Evolutionary conservation across 2,797 vertebrate species (phyloP), one percentile per base, ranked within the genome.

Genomic region (Chelon auratus): DNA sequence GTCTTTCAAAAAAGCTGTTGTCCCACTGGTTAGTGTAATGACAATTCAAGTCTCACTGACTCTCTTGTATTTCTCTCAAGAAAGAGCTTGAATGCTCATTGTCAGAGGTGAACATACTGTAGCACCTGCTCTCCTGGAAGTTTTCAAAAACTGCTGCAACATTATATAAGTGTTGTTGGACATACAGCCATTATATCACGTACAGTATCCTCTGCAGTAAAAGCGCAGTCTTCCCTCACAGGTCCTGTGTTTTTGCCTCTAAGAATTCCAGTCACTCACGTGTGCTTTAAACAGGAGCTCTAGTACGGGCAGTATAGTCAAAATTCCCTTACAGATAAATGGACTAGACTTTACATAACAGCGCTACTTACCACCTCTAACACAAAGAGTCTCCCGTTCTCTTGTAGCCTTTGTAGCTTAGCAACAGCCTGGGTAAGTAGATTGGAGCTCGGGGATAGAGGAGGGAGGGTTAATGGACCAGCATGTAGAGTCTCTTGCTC

Each of bases 391-490:
- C 39, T 47, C 56, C 45, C 17, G 9, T 71, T 40, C 54, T 60
- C 50, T 59, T 0, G 36, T 43, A 36, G 58, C 75, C 67, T 80
- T 75, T 64, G 87, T 91, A 84, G 73, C 91, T 83, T 86, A 87
- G 91, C 88, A 93, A 92, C 90, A 70, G 77, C 54, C 69, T 62
- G 53, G 65, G 65, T 69, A 86, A 80, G 70, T 76, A 53, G 43
- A 63, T 78, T 36, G 11, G 56, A 78, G 73, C 68, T 39, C 57
- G 30, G 63, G 82, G 72, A 61, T 8, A 39, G 71, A 30, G 60
- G 79, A 64, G 68, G 62, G 67, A 67, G 85, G 84, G 83, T 89
- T 87, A 90, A 90, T 90, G 86, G 84, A 82, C 52, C 76, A 67
- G 72, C 76, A 64, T 87, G 80, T 64, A 37, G 69, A 81, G 77